Conservation (phyloP, 2,113 vertebrate genomes). For the Aspiorhynchus laticeps region DNA sequence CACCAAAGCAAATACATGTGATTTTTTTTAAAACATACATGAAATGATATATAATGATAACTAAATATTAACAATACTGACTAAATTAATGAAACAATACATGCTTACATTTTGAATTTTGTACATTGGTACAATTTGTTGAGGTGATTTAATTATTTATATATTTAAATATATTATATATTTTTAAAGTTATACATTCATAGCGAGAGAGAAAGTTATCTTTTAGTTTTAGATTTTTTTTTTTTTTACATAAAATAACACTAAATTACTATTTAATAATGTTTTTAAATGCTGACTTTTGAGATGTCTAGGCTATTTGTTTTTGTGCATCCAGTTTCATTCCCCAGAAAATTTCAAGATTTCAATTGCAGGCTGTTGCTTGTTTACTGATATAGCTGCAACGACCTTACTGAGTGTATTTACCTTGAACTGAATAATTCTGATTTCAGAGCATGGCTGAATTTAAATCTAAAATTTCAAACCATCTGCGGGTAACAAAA, state of each 20-base stretch:
- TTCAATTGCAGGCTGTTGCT: constrained; percentile 3
- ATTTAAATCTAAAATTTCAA: constrained; percentile 47
- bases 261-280: not conserved
- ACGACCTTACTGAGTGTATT: constrained; percentile 15
- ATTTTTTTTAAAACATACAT: too few relatives aligned
- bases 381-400: constrained; percentile 16
- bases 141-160: not conserved
- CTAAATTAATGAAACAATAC: too few relatives aligned
- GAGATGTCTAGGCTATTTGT: not conserved
- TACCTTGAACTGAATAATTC: constrained; percentile 43
- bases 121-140: not conserved
- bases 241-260: not conserved
- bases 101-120: too few relatives aligned
- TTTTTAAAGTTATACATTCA: not conserved
- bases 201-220: not conserved
- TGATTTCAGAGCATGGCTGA: constrained; percentile 44
- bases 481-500: constrained; percentile 21
- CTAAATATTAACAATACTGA: too few relatives aligned
- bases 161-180: too few relatives aligned
- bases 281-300: not conserved
- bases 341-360: not conserved
- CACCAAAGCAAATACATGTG: not conserved
- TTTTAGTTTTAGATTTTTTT: not conserved
- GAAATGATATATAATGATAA: too few relatives aligned
- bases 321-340: not conserved